Evolutionary conservation across 2,888 invertebrate species (phyloP), one percentile per base, ranked within the genome.

Genomic region (Ditula angustiorana): DNA sequence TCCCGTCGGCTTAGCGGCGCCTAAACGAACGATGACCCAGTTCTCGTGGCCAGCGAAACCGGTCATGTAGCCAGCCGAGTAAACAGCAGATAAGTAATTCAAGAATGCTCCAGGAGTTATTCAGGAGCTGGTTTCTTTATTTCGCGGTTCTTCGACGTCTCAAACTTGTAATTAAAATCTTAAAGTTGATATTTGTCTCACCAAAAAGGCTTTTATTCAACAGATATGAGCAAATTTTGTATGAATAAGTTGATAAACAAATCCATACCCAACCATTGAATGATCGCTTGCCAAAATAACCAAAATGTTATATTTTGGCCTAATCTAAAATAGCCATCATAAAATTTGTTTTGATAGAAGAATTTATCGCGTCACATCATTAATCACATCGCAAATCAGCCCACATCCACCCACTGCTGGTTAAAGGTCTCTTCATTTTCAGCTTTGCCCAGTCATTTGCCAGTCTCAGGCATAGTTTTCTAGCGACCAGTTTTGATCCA

Each of bases 11-110:
- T 50, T 30, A 46, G 52, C 24, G 70, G 73, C 57, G 59, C 33
- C 69, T 71, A 77, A 77, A 80, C 79, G 74, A 79, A 79, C 75
- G 70, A 53, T 79, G 84, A 82, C 82, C 81, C 74, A 81, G 78
- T 82, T 71, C 49, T 46, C 30, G 24, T 30, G 49, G 30, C 37
- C n/a, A 59, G 47, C 66, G 52, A 26, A 72, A 67, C 78, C 75
- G 78, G 79, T 78, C 74, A 67, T 69, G 73, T 75, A 69, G 74
- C 78, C 79, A 76, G 68, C 75, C 61, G 71, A 75, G 78, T 79
- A 80, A 79, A 81, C 80, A 81, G 61, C n/a, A 33, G 53, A 52
- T 58, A 52, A 52, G 63, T 63, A 58, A 63, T 63, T 52, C 50
- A 63, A 61, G 53, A 46, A 53, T 26, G 37, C 52, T 24, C 5